A percentile compares a stretch with the other conserved stretches of the same genome.
Conservation (phyloP, 2,888 invertebrate species). For the Argyresthia albistria region DNA sequence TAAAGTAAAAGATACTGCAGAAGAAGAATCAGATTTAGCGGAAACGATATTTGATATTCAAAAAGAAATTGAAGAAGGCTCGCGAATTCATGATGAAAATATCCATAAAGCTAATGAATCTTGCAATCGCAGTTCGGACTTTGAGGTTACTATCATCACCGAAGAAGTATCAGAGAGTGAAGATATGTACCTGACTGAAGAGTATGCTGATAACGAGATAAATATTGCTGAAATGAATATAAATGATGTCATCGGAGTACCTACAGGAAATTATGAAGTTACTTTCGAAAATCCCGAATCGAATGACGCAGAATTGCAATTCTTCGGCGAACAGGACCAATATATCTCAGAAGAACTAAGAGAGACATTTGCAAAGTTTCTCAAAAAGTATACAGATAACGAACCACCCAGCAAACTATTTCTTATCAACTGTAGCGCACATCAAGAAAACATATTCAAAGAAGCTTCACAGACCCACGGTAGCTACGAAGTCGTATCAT, state of each 20-base stretch:
- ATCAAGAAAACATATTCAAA: conserved; percentile 45
- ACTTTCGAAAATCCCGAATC: conserved; percentile 20
- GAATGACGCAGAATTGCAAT: conserved; percentile 21
- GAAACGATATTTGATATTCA: conserved; percentile 11
- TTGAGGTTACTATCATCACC: neutral
- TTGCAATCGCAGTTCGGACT: no score
- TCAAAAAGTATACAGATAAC: conserved; percentile 29
- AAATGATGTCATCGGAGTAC: conserved; percentile 7
- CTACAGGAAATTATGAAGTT: neutral
- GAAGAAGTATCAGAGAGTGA: conserved; percentile 21
- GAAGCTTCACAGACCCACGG: conserved; percentile 40
- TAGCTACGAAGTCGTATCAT: conserved; percentile 42
- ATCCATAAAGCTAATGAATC: neutral
- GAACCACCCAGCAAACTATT: conserved; percentile 29
- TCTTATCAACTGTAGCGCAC: conserved; percentile 49
- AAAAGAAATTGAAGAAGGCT: conserved; percentile 10
- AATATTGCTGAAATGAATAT: conserved; percentile 5
- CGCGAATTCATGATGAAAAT: conserved; percentile 8
- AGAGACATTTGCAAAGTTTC: conserved; percentile 34
- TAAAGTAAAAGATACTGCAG: neutral
- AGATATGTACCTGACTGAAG: conserved; percentile 45
- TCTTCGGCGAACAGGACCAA: conserved; percentile 50
- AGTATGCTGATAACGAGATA: conserved; percentile 37
- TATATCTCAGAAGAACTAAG: conserved; percentile 42
- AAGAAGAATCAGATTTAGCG: neutral